These are phyloP conservation scores for Saccostrea glomerata DNA, from an alignment of 1,140 invertebrate genomes.

Conservation along the genomic window DNA sequence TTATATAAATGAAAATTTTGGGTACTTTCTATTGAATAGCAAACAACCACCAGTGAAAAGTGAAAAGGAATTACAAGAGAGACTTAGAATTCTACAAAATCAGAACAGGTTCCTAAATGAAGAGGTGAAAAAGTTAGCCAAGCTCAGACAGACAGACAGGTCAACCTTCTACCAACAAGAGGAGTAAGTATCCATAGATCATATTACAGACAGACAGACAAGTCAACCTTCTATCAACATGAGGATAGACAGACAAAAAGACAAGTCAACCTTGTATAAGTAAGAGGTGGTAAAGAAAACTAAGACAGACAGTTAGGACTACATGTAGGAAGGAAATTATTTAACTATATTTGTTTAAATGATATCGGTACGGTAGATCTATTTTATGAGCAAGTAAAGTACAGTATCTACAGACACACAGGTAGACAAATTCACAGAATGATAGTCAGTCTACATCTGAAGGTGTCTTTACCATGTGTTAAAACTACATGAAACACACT, in stretches of 20 bases:
- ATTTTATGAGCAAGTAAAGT: too few relatives aligned
- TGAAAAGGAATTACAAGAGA: constrained; percentile 74
- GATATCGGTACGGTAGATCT: too few relatives aligned
- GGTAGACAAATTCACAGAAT: too few relatives aligned
- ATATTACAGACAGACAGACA: not conserved
- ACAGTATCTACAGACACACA: too few relatives aligned
- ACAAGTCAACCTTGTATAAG: constrained; percentile 61
- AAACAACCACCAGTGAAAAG: constrained; percentile 46
- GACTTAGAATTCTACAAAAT: constrained; percentile 78
- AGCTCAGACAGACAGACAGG: constrained; percentile 69
- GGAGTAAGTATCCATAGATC: constrained; percentile 63
- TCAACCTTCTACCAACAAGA: constrained; percentile 70
- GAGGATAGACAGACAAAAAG: constrained; percentile 46
- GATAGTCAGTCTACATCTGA: too few relatives aligned
- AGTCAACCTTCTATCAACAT: constrained; percentile 45
- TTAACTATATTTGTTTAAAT: too few relatives aligned
- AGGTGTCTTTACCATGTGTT: too few relatives aligned
- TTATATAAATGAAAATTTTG: too few relatives aligned
- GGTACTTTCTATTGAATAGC: not conserved
- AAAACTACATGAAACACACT: not conserved
- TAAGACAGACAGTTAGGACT: too few relatives aligned
- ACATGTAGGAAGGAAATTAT: too few relatives aligned
- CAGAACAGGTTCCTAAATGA: constrained; percentile 81
- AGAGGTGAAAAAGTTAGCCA: constrained; percentile 78
- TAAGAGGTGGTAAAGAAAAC: too few relatives aligned